Evolutionary conservation across 1,140 invertebrate species (phyloP).

Genomic region (Solenopsis invicta): DNA sequence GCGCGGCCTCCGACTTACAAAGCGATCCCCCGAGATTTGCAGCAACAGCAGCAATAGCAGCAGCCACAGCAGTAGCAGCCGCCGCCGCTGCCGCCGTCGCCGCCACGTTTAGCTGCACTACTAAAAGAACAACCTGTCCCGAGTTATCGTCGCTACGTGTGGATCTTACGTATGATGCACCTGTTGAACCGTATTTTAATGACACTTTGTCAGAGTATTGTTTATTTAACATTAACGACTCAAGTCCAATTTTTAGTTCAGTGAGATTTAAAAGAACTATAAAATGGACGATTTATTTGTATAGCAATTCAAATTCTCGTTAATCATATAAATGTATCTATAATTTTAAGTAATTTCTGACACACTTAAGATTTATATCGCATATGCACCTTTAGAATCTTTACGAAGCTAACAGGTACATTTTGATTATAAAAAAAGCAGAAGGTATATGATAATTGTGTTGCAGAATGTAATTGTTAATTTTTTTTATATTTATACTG

Average conservation of each 20-base stretch:
- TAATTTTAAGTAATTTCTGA: neutral
- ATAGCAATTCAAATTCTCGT: neutral
- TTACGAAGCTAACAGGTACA: neutral
- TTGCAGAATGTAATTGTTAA: neutral
- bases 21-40: constrained; percentile 84
- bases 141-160: constrained; percentile 74
- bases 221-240: constrained; percentile 42
- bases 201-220: constrained; percentile 47
- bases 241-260: neutral
- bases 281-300: neutral
- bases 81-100: constrained; percentile 58
- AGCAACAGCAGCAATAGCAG: constrained; percentile 59
- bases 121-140: constrained; percentile 78
- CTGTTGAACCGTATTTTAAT: constrained; percentile 82
- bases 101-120: constrained; percentile 77
- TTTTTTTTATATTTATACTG: neutral
- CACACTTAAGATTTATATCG: neutral
- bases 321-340: neutral
- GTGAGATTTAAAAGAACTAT: neutral
- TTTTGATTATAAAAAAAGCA: neutral
- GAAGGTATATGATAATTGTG: neutral
- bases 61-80: neutral
- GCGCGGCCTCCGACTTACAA: constrained; percentile 83
- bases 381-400: neutral
- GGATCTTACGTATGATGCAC: constrained; percentile 75